Conservation (phyloP, 2,888 invertebrate genomes). For the Bhutanitis thaidina region DNA sequence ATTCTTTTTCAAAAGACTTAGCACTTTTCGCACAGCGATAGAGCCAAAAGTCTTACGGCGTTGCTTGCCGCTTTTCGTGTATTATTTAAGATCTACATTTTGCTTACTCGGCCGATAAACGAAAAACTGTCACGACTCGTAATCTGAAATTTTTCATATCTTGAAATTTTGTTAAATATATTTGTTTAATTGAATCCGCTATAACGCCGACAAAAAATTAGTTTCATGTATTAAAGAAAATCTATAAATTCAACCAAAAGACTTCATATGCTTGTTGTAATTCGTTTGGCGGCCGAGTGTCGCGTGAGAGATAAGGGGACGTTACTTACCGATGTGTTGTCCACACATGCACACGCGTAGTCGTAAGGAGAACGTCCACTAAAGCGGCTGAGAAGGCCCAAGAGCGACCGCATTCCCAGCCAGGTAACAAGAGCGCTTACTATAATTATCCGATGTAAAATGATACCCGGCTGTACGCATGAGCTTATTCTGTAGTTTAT, state of each 20-base stretch:
- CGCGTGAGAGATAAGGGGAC: conserved; percentile 46
- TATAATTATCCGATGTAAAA: conserved; percentile 54
- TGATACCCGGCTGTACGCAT: conserved; percentile 62
- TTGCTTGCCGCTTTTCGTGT: conserved; percentile 74
- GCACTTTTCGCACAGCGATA: conserved; percentile 54
- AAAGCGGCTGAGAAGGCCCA: conserved; percentile 80
- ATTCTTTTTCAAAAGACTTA: conserved; percentile 31
- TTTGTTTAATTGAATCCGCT: too few relatives aligned
- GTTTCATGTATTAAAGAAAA: too few relatives aligned
- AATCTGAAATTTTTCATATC: too few relatives aligned
- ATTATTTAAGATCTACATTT: conserved; percentile 46
- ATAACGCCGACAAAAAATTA: too few relatives aligned
- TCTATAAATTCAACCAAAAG: too few relatives aligned
- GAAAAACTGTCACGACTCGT: conserved; percentile 25
- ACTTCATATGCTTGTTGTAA: conserved; percentile 1
- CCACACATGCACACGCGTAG: conserved; percentile 79
- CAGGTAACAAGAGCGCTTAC: conserved; percentile 76
- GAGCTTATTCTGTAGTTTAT: conserved; percentile 63
- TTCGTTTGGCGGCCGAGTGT: conserved; percentile 54
- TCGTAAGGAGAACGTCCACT: conserved; percentile 80
- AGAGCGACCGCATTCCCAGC: conserved; percentile 80
- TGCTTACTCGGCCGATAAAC: conserved; percentile 56
- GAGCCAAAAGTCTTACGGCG: conserved; percentile 61
- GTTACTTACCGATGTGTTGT: conserved; percentile 76
- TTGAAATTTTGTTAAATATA: too few relatives aligned